Percentiles rank a stretch among this genome's conserved stretches.
These are phyloP conservation scores for Leucozona laternaria DNA, from an alignment of 2,888 invertebrate species.

Conservation along the genomic window DNA sequence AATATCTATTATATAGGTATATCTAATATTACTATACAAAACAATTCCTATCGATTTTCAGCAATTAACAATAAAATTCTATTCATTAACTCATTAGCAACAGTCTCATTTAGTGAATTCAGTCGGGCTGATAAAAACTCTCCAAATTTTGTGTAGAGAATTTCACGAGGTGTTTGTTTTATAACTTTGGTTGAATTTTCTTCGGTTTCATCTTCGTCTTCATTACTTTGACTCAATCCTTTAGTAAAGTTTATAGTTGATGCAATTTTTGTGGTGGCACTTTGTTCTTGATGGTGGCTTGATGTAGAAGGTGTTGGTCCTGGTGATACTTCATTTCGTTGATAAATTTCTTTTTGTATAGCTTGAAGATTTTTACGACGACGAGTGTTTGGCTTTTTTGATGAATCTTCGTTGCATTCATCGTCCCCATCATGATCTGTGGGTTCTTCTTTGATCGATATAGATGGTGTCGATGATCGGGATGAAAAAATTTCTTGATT, in stretches of 20 bases:
- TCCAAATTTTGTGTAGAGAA: conserved; percentile 81
- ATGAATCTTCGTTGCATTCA: conserved; percentile 17
- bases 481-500: conserved; percentile 70
- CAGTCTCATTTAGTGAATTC: conserved; percentile 81
- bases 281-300: conserved; percentile 36
- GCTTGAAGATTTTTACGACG: background rate
- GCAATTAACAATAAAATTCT: conserved; percentile 81
- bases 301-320: conserved; percentile 38
- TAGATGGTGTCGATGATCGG: conserved; percentile 81
- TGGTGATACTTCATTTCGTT: background rate
- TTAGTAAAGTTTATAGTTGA: background rate
- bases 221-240: conserved; percentile 1
- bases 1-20: background rate
- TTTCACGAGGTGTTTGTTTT: conserved; percentile 78
- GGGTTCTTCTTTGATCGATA: conserved; percentile 82
- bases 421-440: conserved; percentile 62
- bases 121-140: conserved; percentile 82
- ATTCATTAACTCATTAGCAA: conserved; percentile 82
- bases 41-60: conserved; percentile 78
- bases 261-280: background rate
- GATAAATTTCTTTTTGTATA: background rate
- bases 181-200: conserved; percentile 6
- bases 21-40: background rate
- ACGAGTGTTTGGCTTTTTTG: conserved; percentile 6
- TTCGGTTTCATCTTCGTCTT: conserved; percentile 1